Conservation (phyloP, 2,888 invertebrate genomes). For the Gryllus longicercus region DNA sequence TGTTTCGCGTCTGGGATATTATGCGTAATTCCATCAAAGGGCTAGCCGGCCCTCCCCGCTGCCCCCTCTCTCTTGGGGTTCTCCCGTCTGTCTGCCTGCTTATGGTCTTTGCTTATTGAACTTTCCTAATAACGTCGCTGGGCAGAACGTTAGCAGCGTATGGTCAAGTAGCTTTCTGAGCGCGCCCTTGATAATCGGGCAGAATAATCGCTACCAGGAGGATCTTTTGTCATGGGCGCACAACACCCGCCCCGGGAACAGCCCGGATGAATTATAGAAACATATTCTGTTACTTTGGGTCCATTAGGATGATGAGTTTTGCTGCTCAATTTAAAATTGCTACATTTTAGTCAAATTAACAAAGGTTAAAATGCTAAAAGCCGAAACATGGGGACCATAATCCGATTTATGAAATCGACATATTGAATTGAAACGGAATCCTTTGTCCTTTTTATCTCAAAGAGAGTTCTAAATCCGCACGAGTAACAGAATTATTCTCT, state of each 20-base stretch:
- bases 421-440: conserved; percentile 9
- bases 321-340: not conserved
- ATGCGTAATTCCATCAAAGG: conserved; percentile 17
- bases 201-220: not conserved
- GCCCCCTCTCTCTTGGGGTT: not conserved
- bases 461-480: conserved; percentile 8
- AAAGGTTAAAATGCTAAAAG: conserved; percentile 1
- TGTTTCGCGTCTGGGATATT: conserved; percentile 6
- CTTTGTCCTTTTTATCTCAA: not conserved
- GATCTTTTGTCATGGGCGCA: not conserved
- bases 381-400: not conserved
- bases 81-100: not conserved
- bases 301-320: conserved; percentile 3
- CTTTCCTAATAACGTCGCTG: not conserved
- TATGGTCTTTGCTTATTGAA: not conserved
- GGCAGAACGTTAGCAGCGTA: not conserved
- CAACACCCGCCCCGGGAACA: not conserved
- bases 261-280: not conserved
- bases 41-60: not conserved
- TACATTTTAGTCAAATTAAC: conserved; percentile 6
- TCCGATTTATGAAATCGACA: conserved; percentile 4
- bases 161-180: not conserved
- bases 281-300: not conserved
- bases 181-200: not conserved
- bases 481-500: not conserved